Evolutionary conservation across 2,113 vertebrate species (phyloP).

Genomic region (Plecotus auritus): DNA sequence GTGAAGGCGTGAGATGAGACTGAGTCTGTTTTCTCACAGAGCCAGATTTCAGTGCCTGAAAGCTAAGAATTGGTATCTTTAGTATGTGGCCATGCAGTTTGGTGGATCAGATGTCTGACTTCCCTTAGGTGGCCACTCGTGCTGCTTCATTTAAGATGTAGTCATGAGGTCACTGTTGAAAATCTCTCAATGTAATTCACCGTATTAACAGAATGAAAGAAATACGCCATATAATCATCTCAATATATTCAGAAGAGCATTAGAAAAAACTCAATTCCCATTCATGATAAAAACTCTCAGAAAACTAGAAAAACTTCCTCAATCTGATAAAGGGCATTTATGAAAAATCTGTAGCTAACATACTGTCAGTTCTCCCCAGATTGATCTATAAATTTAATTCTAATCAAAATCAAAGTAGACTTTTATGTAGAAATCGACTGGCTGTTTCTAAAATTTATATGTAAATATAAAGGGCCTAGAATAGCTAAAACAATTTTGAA

Average conservation of each 20-base stretch:
- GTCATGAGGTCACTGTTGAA: not conserved
- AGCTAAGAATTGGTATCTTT: not conserved
- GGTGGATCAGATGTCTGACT: not conserved
- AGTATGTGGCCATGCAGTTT: not conserved
- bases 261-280: not conserved
- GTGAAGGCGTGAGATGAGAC: not conserved
- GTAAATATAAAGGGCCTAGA: not conserved
- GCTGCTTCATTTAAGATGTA: not conserved
- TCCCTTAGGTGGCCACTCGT: not conserved
- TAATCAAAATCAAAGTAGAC: not conserved
- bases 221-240: not conserved
- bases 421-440: not conserved
- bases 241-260: not conserved
- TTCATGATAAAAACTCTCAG: not conserved
- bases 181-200: not conserved
- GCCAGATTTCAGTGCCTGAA: not conserved
- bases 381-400: not conserved
- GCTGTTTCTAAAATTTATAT: not conserved
- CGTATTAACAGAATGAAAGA: not conserved
- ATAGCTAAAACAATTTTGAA: not conserved
- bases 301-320: not conserved
- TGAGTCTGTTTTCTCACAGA: not conserved
- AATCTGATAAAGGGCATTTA: not conserved
- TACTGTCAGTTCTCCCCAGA: not conserved
- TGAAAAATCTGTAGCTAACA: not conserved